phyloP scores from a whole-genome alignment of 1,140 invertebrate species.

The Zaprionus davidi region DNA sequence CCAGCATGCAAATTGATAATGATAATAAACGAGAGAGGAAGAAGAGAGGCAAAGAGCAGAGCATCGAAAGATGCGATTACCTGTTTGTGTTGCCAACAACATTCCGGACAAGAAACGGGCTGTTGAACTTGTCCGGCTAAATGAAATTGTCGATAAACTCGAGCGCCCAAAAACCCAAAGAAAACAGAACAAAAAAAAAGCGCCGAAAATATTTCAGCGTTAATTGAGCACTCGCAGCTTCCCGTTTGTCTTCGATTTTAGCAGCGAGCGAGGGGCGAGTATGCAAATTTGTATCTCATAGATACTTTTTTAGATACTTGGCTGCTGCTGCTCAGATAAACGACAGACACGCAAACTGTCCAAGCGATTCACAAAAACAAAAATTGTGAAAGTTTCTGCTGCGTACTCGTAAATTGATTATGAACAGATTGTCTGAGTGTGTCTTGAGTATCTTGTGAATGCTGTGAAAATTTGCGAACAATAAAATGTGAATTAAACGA shows the following conservation, averaged over 20 bases:
- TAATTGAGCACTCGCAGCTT: slow-evolving; percentile 11
- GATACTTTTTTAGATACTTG: neutral
- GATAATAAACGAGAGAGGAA: slow-evolving; percentile 15
- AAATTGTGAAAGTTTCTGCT: slow-evolving; percentile 44
- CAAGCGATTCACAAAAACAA: slow-evolving; percentile 21
- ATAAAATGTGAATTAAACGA: slow-evolving; percentile 26
- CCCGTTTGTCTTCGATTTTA: slow-evolving; percentile 4
- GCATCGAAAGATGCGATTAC: slow-evolving; percentile 47
- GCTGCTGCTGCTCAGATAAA: slow-evolving; percentile 8
- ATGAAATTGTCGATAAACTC: slow-evolving; percentile 30
- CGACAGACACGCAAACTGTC: slow-evolving; percentile 8
- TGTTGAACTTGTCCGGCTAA: slow-evolving; percentile 62
- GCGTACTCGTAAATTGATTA: slow-evolving; percentile 51
- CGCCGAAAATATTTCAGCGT: neutral
- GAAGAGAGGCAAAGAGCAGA: neutral
- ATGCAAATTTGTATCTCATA: slow-evolving; percentile 15
- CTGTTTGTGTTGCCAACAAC: slow-evolving; percentile 54
- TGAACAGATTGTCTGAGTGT: slow-evolving; percentile 50
- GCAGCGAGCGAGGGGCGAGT: neutral
- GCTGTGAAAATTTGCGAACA: slow-evolving; percentile 47
- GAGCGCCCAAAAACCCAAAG: neutral
- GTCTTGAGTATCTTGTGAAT: slow-evolving; percentile 7
- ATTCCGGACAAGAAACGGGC: slow-evolving; percentile 51
- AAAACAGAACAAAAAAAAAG: neutral
- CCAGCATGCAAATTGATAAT: slow-evolving; percentile 47